Evolutionary conservation across 1,140 invertebrate genomes (phyloP).

Genomic region (Trichonephila inaurata): DNA sequence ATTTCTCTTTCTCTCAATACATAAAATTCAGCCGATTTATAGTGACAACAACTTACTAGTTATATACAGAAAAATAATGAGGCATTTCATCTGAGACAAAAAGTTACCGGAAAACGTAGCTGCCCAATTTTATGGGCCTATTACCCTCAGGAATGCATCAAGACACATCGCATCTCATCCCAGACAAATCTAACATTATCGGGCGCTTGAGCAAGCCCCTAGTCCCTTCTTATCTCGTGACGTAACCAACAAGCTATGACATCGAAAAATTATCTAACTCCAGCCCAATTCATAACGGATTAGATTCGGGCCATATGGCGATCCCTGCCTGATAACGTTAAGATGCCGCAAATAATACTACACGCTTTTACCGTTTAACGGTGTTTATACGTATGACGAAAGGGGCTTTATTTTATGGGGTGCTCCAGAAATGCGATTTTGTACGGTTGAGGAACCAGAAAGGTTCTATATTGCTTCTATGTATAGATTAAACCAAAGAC

Average conservation of each 20-base stretch:
- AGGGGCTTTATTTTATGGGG: conserved; percentile 21
- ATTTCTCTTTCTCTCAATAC: too few species aligned
- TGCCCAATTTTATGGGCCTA: conserved; percentile 13
- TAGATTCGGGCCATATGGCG: conserved; percentile 59
- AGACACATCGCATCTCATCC: neutral
- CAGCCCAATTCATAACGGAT: conserved; percentile 62
- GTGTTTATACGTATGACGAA: conserved; percentile 32
- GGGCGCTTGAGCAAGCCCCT: neutral
- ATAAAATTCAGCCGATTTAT: too few species aligned
- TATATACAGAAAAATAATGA: too few species aligned
- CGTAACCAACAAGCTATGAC: conserved; percentile 34
- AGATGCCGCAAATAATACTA: conserved; percentile 10
- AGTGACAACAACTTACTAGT: too few species aligned
- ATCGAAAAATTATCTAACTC: neutral
- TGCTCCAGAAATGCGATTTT: conserved; percentile 19
- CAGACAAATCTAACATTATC: conserved; percentile 1
- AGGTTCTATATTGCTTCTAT: neutral
- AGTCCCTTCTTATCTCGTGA: conserved; percentile 37
- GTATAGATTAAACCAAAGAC: neutral
- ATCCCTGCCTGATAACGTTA: conserved; percentile 32
- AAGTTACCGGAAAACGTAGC: neutral
- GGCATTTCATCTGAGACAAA: neutral
- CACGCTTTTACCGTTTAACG: neutral
- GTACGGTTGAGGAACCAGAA: neutral
- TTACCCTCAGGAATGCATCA: conserved; percentile 10